A percentile compares a stretch with the other conserved stretches of the same genome.
Evolutionary conservation across 2,888 invertebrate genomes (phyloP).

Genomic region (Escarpia spicata): DNA sequence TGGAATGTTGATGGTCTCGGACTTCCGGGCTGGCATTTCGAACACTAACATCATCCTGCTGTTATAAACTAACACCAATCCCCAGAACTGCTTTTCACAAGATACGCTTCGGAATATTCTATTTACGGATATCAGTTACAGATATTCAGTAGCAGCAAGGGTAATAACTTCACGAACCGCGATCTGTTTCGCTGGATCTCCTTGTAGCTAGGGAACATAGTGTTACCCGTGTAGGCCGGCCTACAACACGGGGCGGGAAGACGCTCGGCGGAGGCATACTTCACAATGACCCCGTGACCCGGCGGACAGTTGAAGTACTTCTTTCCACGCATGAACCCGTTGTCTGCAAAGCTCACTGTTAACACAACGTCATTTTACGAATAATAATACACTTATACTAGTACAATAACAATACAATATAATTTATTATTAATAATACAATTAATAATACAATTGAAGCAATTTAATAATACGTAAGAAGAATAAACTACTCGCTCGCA

Average conservation of each 20-base stretch:
- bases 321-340: constrained; percentile 59
- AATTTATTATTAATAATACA: too few relatives aligned
- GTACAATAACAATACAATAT: background rate
- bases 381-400: background rate
- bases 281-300: constrained; percentile 60
- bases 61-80: too few relatives aligned
- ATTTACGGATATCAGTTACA: background rate
- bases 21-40: too few relatives aligned
- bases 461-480: too few relatives aligned
- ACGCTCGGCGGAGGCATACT: constrained; percentile 50
- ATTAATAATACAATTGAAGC: too few relatives aligned
- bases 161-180: background rate
- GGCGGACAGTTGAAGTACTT: constrained; percentile 59
- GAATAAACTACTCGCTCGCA: too few relatives aligned
- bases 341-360: constrained; percentile 58
- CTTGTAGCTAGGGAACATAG: constrained; percentile 61
- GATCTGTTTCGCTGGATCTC: constrained; percentile 50
- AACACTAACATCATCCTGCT: too few relatives aligned
- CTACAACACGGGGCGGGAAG: constrained; percentile 45
- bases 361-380: background rate
- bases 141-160: background rate
- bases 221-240: constrained; percentile 54
- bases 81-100: too few relatives aligned
- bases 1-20: too few relatives aligned
- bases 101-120: too few relatives aligned